These are phyloP conservation scores for Sisor rabdophorus DNA, from an alignment of 2,113 vertebrate genomes.

Conservation along the genomic window DNA sequence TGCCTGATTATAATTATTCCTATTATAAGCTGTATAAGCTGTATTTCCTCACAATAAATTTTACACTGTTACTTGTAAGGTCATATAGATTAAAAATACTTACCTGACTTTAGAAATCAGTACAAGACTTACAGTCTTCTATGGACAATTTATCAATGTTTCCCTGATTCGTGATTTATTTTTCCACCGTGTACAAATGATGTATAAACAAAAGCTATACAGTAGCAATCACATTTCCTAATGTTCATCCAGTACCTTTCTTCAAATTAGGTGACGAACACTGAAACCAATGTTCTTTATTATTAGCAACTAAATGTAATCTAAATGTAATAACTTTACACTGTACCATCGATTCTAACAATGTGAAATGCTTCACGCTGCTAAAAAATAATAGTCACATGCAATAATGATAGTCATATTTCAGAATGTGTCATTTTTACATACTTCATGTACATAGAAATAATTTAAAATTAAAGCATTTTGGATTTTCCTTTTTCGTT, in stretches of 20 bases:
- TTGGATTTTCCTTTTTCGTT: constrained; percentile 62
- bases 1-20: constrained; percentile 8
- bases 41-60: not conserved
- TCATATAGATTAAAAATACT: constrained; percentile 29
- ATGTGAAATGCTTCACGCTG: constrained; percentile 62
- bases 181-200: constrained; percentile 73
- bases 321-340: constrained; percentile 70
- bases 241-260: constrained; percentile 69
- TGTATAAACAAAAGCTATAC: constrained; percentile 68
- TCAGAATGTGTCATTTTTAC: constrained; percentile 66
- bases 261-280: constrained; percentile 65
- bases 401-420: too few species aligned
- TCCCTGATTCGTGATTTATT: constrained; percentile 68
- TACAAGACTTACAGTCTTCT: constrained; percentile 15
- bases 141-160: constrained; percentile 57
- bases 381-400: constrained; percentile 70
- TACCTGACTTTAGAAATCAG: constrained; percentile 34
- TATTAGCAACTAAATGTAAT: constrained; percentile 64
- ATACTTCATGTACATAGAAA: constrained; percentile 72
- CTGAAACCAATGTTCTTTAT: constrained; percentile 65
- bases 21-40: not conserved
- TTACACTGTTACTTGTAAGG: not conserved
- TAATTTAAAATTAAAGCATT: constrained; percentile 67
- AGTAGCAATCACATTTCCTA: constrained; percentile 69
- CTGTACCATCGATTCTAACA: constrained; percentile 75